Evolutionary conservation across 2,797 vertebrate species (phyloP), one percentile per base, ranked within the genome.

Genomic region (Anguilla megastoma): DNA sequence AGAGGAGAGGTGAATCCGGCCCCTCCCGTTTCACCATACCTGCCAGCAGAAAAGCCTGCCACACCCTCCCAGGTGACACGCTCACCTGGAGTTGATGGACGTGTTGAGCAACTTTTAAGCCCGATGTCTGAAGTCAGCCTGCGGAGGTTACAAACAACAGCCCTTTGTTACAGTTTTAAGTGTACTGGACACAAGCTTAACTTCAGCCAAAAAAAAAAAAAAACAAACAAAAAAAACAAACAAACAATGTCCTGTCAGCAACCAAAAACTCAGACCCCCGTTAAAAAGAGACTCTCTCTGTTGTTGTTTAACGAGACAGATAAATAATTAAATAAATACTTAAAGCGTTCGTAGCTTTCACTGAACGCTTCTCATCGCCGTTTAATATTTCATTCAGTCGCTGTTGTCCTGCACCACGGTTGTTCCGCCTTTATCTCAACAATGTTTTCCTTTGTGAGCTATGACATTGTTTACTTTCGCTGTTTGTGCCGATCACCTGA

Each of bases 81-180:
- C 21, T 45, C 76, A 48, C 76, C 76, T 24, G 76, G 36, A 48
- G 76, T 48, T 80, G 36, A 80, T 41, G 41, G n/a, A 48, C 41
- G 41, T 80, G 76, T 48, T 80, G 76, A 45, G 76, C 76, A 80
- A 48, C 36, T 80, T 80, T 80, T 18, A 80, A 45, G 76, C 16
- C 16, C 21, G 36, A 80, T 80, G 76, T 21, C 76, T 80, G 36
- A 24, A 80, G 21, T 80, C 76, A 41, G 33, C 30, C 69, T 79
- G 18, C 36, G 36, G 74, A 21, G 74, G 74, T 45, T 18, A 79
- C 33, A 41, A 14, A 79, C 74, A 80, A 80, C 76, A 80, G 41
- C n/a, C 18, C 41, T 48, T 45, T 80, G 36, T 80, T 48, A 16
- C 76, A 48, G 41, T 14, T 74, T 1, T 14, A 80, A 48, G 41